These are phyloP conservation scores for Chelonoidis abingdonii DNA, from an alignment of 2,113 vertebrate genomes.

Conservation along the genomic window DNA sequence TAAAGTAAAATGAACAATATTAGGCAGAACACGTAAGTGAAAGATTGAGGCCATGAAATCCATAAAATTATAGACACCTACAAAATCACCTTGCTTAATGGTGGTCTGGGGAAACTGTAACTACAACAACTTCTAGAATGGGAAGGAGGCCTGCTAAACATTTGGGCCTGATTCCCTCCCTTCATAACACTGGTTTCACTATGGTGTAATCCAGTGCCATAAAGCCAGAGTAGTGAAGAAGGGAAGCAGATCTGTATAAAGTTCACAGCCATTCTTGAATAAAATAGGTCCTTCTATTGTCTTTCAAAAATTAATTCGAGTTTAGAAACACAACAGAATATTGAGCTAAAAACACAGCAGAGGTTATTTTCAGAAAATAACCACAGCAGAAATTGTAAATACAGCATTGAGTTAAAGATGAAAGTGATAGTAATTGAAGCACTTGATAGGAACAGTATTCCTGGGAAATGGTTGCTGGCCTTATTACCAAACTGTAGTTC, in stretches of 20 bases:
- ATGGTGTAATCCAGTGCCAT: background rate
- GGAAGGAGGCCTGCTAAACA: background rate
- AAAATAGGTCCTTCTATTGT: background rate
- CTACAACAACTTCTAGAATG: background rate
- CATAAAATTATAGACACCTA: background rate
- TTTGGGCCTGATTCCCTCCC: accelerated
- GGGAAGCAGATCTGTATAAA: background rate
- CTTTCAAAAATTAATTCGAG: background rate
- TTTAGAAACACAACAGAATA: background rate
- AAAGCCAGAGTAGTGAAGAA: background rate
- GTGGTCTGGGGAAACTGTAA: background rate
- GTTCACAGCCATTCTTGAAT: background rate
- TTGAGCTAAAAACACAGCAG: accelerated
- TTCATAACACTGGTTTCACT: background rate
- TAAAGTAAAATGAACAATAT: background rate
- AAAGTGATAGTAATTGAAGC: background rate
- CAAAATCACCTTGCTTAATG: background rate
- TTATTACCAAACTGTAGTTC: accelerated
- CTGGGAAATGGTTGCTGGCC: background rate
- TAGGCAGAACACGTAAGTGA: background rate
- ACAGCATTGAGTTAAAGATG: background rate
- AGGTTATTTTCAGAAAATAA: background rate
- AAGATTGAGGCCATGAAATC: background rate
- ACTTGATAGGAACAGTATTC: background rate
- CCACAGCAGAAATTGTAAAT: background rate